phyloP scores from a whole-genome alignment of 2,888 invertebrate species.

The Rhamnusium bicolor region DNA sequence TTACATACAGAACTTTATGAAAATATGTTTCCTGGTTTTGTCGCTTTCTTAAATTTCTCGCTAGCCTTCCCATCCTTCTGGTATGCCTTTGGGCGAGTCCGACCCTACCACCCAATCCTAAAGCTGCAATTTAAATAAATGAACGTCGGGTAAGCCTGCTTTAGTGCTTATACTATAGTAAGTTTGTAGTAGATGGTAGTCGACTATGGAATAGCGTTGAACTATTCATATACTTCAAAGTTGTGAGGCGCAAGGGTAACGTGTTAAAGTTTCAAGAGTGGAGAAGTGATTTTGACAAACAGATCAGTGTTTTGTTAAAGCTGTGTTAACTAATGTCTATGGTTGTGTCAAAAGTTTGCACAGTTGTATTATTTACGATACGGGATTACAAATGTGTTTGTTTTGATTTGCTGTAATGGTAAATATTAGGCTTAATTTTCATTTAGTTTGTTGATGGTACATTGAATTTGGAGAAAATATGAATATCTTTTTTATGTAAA shows the following conservation, averaged over 20 bases:
- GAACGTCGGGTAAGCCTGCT: slow-evolving; percentile 43
- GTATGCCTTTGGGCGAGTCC: slow-evolving; percentile 11
- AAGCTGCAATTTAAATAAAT: slow-evolving; percentile 54
- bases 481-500: neutral
- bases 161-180: slow-evolving; percentile 10
- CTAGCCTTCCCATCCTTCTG: neutral
- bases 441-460: neutral
- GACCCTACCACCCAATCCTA: slow-evolving; percentile 32
- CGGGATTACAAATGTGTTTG: neutral
- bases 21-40: too few species aligned
- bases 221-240: neutral
- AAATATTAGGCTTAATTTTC: neutral
- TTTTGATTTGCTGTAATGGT: neutral
- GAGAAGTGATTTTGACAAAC: neutral
- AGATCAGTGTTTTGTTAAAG: neutral
- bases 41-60: neutral
- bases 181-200: slow-evolving; percentile 20
- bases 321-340: neutral
- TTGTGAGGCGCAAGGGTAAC: neutral
- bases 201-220: slow-evolving; percentile 11
- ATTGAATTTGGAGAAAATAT: slow-evolving; percentile 14
- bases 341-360: neutral
- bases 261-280: neutral
- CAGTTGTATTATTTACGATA: neutral
- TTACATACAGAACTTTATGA: too few species aligned